Conservation (phyloP, 2,888 invertebrate genomes). For the Diaperis boleti region DNA sequence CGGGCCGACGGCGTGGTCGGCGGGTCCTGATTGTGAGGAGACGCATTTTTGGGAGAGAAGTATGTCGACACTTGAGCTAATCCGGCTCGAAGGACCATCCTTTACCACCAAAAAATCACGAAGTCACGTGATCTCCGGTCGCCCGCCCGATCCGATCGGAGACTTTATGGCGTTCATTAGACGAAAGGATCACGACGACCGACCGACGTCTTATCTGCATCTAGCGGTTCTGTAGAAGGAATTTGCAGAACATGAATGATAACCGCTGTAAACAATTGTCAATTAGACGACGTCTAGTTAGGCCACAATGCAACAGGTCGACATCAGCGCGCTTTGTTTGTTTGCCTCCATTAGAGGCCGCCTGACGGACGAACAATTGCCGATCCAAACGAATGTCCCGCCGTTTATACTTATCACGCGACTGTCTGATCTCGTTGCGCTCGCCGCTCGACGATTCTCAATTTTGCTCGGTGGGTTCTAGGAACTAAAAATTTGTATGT, state of each 20-base stretch:
- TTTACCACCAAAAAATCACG: too few species aligned
- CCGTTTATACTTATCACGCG: conserved; percentile 63
- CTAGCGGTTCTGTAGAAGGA: conserved; percentile 62
- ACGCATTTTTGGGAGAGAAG: too few species aligned
- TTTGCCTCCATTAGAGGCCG: conserved; percentile 62
- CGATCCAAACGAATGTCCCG: conserved; percentile 63
- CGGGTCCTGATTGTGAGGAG: too few species aligned
- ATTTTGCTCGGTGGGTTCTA: too few species aligned
- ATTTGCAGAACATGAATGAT: conserved; percentile 67
- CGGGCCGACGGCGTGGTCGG: neutral
- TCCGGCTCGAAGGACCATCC: neutral
- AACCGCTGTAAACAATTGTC: conserved; percentile 67
- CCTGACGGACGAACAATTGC: conserved; percentile 62
- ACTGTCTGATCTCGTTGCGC: conserved; percentile 60
- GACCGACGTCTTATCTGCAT: conserved; percentile 55
- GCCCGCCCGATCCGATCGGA: conserved; percentile 57
- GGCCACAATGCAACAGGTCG: conserved; percentile 62
- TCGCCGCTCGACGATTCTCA: too few species aligned
- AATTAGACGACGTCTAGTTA: conserved; percentile 66
- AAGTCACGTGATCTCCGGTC: too few species aligned
- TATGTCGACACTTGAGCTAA: too few species aligned
- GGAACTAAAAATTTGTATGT: too few species aligned
- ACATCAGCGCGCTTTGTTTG: conserved; percentile 62
- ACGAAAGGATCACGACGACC: conserved; percentile 55
- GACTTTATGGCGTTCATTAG: conserved; percentile 59